These are phyloP conservation scores for Bombyx mandarina DNA, from an alignment of 1,140 invertebrate species.

Conservation along the genomic window DNA sequence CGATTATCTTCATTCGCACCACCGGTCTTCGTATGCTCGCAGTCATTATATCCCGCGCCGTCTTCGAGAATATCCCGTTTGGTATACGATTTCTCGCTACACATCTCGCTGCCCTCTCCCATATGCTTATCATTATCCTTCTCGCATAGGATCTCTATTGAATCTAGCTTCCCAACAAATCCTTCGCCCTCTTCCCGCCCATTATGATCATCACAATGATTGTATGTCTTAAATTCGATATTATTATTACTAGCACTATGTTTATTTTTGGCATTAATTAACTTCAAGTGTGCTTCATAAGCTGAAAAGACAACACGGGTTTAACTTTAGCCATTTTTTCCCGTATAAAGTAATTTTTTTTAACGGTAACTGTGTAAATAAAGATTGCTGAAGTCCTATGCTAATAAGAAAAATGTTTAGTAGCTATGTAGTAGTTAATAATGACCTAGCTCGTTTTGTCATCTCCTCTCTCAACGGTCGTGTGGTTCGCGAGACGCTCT, in stretches of 20 bases:
- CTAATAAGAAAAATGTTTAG: too few species aligned
- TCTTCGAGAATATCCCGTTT: too few species aligned
- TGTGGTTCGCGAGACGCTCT: too few species aligned
- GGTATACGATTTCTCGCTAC: neutral
- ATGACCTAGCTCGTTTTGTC: too few species aligned
- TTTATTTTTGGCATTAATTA: slow-evolving; percentile 3
- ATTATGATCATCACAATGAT: too few species aligned
- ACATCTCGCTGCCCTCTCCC: neutral
- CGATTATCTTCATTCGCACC: neutral
- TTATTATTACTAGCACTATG: neutral
- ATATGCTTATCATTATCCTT: neutral
- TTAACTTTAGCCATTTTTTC: neutral
- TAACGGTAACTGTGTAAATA: too few species aligned
- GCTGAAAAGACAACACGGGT: slow-evolving; percentile 2
- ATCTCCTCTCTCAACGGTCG: too few species aligned
- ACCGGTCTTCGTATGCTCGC: neutral
- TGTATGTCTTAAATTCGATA: neutral
- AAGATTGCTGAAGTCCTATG: too few species aligned
- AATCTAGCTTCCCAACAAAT: too few species aligned
- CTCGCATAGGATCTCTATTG: neutral
- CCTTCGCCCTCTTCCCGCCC: too few species aligned
- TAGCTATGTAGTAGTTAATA: too few species aligned
- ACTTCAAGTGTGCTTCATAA: slow-evolving; percentile 2
- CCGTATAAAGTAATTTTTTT: neutral
- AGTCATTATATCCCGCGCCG: too few species aligned